phyloP scores from a whole-genome alignment of 2,888 invertebrate genomes.

The Lasioglossum zephyrum region DNA sequence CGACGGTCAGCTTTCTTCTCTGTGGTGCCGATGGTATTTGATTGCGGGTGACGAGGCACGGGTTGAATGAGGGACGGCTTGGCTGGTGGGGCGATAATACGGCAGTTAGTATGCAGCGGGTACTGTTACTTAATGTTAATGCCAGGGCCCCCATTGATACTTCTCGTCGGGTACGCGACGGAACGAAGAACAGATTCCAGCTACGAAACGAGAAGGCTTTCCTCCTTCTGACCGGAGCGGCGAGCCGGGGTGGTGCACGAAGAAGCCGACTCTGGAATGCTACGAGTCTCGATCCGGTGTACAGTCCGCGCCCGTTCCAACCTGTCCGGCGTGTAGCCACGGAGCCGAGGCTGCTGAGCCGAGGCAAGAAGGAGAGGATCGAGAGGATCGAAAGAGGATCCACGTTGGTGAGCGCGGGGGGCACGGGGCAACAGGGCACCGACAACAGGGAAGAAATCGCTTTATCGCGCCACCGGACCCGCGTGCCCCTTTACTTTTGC shows the following conservation, averaged over 20 bases:
- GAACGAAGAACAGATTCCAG: conserved; percentile 75
- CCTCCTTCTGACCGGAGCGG: conserved; percentile 18
- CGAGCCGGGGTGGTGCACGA: conserved; percentile 70
- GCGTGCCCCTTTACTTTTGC: conserved; percentile 30
- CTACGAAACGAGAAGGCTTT: conserved; percentile 61
- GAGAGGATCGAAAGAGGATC: conserved; percentile 11
- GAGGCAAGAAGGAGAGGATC: conserved; percentile 49
- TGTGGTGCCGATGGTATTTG: conserved; percentile 66
- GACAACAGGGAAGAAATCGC: conserved; percentile 62
- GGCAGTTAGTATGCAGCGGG: conserved; percentile 78
- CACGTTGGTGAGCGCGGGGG: conserved; percentile 19
- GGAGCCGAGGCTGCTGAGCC: conserved; percentile 52
- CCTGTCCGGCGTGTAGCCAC: conserved; percentile 72
- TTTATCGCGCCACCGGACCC: conserved; percentile 66
- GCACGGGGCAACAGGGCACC: conserved; percentile 27
- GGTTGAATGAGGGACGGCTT: conserved; percentile 69
- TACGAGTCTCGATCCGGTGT: conserved; percentile 70
- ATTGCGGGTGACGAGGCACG: conserved; percentile 69
- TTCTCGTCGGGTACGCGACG: conserved; percentile 62
- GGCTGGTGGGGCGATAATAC: conserved; percentile 77
- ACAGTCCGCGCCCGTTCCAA: conserved; percentile 68
- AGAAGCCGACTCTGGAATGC: conserved; percentile 79
- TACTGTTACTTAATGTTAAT: conserved; percentile 80
- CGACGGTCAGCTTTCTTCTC: conserved; percentile 7
- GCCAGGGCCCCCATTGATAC: conserved; percentile 76